Conservation (phyloP, 1,140 invertebrate genomes). For the Drosophila bifasciata region DNA sequence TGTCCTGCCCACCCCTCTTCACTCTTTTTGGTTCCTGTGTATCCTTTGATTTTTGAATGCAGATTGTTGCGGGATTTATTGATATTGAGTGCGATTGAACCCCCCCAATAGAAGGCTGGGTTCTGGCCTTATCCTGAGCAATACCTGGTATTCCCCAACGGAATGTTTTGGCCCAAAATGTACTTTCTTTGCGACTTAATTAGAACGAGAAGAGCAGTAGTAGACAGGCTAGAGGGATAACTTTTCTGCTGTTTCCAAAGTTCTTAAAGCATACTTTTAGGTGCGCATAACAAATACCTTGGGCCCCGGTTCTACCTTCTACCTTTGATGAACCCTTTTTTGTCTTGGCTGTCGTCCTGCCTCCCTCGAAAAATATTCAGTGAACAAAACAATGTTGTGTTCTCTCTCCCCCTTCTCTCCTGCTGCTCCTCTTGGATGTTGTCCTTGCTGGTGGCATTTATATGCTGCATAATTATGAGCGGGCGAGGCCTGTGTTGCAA, state of each 20-base stretch:
- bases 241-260: conserved; percentile 45
- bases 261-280: conserved; percentile 76
- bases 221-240: conserved; percentile 10
- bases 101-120: conserved; percentile 5
- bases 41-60: conserved; percentile 81
- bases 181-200: conserved; percentile 45
- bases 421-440: conserved; percentile 21
- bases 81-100: conserved; percentile 67
- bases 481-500: conserved; percentile 18
- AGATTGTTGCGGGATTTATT: conserved; percentile 76
- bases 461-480: conserved; percentile 62
- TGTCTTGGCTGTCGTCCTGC: neutral
- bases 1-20: neutral
- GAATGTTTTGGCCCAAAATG: conserved; percentile 8
- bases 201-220: neutral
- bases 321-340: conserved; percentile 30
- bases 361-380: conserved; percentile 41
- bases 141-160: conserved; percentile 11
- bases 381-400: conserved; percentile 64
- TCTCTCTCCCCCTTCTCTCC: neutral
- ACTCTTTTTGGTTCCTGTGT: conserved; percentile 34
- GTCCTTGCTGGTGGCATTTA: conserved; percentile 55
- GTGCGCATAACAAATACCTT: conserved; percentile 70
- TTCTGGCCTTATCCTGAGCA: neutral
- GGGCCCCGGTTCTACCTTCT: conserved; percentile 9